These are phyloP conservation scores for Cephus rjabovi DNA, from an alignment of 2,888 invertebrate species.

Conservation along the genomic window DNA sequence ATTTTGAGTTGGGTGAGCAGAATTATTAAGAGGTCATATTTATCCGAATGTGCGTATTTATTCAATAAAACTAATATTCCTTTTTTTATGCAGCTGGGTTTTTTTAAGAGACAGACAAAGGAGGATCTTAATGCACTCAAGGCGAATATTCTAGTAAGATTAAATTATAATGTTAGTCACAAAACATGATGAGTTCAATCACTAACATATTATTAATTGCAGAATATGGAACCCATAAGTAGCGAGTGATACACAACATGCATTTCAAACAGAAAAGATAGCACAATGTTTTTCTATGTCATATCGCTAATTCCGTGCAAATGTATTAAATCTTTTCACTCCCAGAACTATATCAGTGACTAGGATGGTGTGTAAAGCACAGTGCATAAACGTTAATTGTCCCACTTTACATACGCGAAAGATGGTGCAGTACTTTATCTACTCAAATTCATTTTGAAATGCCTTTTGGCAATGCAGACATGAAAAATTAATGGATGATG, in stretches of 20 bases:
- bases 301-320: too few relatives aligned
- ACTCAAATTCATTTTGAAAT: not conserved
- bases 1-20: conserved; percentile 36
- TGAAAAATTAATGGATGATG: not conserved
- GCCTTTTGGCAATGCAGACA: not conserved
- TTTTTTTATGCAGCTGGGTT: conserved; percentile 35
- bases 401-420: not conserved
- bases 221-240: not conserved
- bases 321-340: too few relatives aligned
- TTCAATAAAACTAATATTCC: not conserved
- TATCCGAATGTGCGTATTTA: not conserved
- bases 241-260: not conserved
- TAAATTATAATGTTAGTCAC: not conserved
- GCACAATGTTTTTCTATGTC: too few relatives aligned
- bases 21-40: not conserved
- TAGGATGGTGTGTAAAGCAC: too few relatives aligned
- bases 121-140: conserved; percentile 29
- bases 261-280: too few relatives aligned
- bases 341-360: too few relatives aligned
- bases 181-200: not conserved
- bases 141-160: not conserved
- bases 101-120: conserved; percentile 42
- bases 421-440: not conserved
- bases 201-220: not conserved
- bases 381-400: not conserved